Percentiles rank a stretch among this genome's conserved stretches.
These are phyloP conservation scores for Ptilodon capucinus DNA, from an alignment of 2,888 invertebrate species.

Conservation along the genomic window DNA sequence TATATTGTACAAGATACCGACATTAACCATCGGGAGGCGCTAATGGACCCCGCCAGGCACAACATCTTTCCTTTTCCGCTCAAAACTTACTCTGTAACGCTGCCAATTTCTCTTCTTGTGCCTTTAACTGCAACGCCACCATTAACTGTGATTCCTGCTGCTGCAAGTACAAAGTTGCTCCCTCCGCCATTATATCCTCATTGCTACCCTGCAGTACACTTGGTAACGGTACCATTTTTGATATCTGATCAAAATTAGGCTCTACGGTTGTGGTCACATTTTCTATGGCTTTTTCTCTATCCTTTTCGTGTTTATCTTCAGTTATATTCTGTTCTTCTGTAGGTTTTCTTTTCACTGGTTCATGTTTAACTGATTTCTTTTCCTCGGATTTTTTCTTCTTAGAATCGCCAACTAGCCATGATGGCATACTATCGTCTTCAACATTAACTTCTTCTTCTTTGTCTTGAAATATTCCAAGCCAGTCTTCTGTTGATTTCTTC, in stretches of 20 bases:
- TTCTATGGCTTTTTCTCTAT: slow-evolving; percentile 16
- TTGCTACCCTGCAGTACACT: slow-evolving; percentile 44
- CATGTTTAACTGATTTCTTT: slow-evolving; percentile 31
- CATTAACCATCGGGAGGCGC: too few species aligned
- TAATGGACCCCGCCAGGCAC: too few species aligned
- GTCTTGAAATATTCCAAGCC: slow-evolving; percentile 74
- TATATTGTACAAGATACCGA: too few species aligned
- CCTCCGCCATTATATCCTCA: slow-evolving; percentile 77
- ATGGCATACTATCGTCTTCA: slow-evolving; percentile 62
- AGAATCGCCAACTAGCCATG: slow-evolving; percentile 62
- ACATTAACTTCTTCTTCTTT: slow-evolving; percentile 47
- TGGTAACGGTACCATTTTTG: slow-evolving; percentile 19
- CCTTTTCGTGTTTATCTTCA: slow-evolving; percentile 22
- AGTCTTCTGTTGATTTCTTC: slow-evolving; percentile 63
- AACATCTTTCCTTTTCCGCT: too few species aligned
- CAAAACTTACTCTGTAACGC: slow-evolving; percentile 75
- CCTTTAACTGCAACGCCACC: slow-evolving; percentile 84
- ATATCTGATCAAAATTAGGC: slow-evolving; percentile 22
- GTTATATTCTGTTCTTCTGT: slow-evolving; percentile 10
- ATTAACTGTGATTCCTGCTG: slow-evolving; percentile 85
- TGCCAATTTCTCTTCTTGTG: slow-evolving; percentile 83
- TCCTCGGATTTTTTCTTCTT: slow-evolving; percentile 56
- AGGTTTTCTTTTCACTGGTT: slow-evolving; percentile 27
- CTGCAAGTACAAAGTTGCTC: slow-evolving; percentile 80
- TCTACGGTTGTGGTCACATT: slow-evolving; percentile 16